A percentile compares a stretch with the other conserved stretches of the same genome.
These are phyloP conservation scores for Ophthalmotilapia sp. DNA, from an alignment of 2,113 vertebrate genomes.

Conservation along the genomic window DNA sequence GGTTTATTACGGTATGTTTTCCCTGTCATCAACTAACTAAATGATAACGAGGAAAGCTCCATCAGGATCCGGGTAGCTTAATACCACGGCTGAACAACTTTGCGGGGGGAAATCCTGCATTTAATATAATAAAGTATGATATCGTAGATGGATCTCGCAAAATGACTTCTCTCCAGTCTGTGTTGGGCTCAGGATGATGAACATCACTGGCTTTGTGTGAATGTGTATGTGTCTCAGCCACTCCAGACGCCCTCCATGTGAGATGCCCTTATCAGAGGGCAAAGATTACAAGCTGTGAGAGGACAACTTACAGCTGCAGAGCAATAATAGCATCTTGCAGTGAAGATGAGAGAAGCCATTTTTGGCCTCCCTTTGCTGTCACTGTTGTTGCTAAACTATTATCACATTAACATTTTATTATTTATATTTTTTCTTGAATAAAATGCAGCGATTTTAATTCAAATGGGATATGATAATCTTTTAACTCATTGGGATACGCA, in stretches of 20 bases:
- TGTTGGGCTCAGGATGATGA: not conserved
- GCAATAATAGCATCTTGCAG: conserved; percentile 20
- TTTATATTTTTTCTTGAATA: not conserved
- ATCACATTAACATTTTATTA: not conserved
- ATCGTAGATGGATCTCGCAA: not conserved
- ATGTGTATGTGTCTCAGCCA: not conserved
- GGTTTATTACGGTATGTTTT: not conserved
- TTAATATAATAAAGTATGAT: not conserved
- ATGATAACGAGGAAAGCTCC: not conserved
- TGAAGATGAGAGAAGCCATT: conserved; percentile 6
- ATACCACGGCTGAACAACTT: not conserved
- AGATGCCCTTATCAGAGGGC: conserved; percentile 38
- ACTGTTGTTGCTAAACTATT: not conserved
- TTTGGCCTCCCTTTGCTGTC: not conserved
- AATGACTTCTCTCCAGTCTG: not conserved
- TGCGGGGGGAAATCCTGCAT: not conserved
- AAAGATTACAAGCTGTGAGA: conserved; percentile 50
- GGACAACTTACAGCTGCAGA: conserved; percentile 12
- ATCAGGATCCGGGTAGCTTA: not conserved
- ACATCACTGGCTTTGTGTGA: not conserved
- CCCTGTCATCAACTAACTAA: not conserved
- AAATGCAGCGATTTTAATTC: not conserved
- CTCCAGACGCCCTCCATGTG: conserved; percentile 18
- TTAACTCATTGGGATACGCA: not conserved
- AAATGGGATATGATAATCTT: not conserved